Base-by-base conservation (phyloP, 2,797 vertebrate genomes). In the Staurois parvus region DNA sequence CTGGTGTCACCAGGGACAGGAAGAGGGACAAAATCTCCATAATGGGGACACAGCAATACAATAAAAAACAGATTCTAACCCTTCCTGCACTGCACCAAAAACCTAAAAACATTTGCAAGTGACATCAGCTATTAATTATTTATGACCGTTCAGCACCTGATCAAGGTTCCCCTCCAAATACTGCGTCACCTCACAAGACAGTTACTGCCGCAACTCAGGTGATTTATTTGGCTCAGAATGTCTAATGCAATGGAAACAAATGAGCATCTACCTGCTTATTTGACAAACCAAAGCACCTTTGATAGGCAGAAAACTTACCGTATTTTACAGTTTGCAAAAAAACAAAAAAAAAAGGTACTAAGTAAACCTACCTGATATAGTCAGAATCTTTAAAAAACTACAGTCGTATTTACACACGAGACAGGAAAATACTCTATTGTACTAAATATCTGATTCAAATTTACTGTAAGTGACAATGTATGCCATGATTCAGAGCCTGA, bases 351-450 rank as follows among this genome's bases (percentile, higher is more conserved):
- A 67, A 4, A n/a, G 11, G 34, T 78, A 66, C 59, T 42, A 67
- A 48, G 24, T 59, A 72, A 72, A 81, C 28, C 79, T 92, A 91
- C 76, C 89, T 87, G 91, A 93, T 93, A 93, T 90, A 93, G 15
- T 69, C 32, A 21, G 11, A 90, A 92, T 76, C 29, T 68, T 92
- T 94, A 89, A 91, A 93, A 93, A 94, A 94, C 85, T 93, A 92
- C 91, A 93, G 90, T 85, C 21, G 81, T 94, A 95, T 95, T 93
- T 95, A 95, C 94, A 95, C 92, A 95, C 92, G 91, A 91, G 93
- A 95, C 94, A 93, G 91, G 93, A 95, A 96, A 95, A 95, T 96
- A 95, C 91, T 95, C 94, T 95, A 94, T 94, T 93, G 92, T 94
- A 94, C 94, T 95, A 95, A 93, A 94, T 92, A 91, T 93, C 90